Evolutionary conservation across 2,888 invertebrate genomes (phyloP).

Genomic region (Anthophora plumipes): DNA sequence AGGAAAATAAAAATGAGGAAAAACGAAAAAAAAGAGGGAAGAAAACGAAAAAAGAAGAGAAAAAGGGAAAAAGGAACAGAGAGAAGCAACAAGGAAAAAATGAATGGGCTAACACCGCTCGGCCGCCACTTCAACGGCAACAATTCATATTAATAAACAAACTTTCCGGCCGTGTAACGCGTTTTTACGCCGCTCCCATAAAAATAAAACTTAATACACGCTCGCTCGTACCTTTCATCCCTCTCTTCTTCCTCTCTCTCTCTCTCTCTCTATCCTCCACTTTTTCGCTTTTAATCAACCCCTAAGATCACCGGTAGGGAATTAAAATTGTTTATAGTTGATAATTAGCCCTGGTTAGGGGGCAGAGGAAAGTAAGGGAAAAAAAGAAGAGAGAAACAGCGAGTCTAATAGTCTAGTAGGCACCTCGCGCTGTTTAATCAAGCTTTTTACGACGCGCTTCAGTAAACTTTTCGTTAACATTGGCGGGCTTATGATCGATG

Average conservation of each 20-base stretch:
- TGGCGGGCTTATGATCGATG: constrained; percentile 60
- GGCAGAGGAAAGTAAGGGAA: constrained; percentile 36
- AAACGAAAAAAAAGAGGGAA: no score
- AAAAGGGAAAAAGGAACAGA: background rate
- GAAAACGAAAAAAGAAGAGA: no score
- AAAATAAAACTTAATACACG: constrained; percentile 78
- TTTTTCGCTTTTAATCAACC: constrained; percentile 75
- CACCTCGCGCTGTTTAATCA: constrained; percentile 65
- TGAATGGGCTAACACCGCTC: constrained; percentile 42
- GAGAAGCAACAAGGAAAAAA: background rate
- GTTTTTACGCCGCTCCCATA: constrained; percentile 64
- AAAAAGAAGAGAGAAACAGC: background rate
- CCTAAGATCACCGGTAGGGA: constrained; percentile 71
- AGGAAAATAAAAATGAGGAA: background rate
- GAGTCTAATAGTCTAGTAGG: constrained; percentile 41
- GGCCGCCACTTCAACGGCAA: constrained; percentile 72
- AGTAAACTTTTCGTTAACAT: constrained; percentile 60
- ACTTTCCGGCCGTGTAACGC: constrained; percentile 70
- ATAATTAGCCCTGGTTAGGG: constrained; percentile 72
- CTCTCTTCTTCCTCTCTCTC: background rate
- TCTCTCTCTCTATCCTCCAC: background rate
- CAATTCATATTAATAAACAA: constrained; percentile 81
- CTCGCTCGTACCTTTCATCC: constrained; percentile 24
- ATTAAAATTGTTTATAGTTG: constrained; percentile 78
- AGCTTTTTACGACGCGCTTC: constrained; percentile 63